Base-by-base conservation (phyloP, 1,140 invertebrate genomes). In the Halotydeus destructor region DNA sequence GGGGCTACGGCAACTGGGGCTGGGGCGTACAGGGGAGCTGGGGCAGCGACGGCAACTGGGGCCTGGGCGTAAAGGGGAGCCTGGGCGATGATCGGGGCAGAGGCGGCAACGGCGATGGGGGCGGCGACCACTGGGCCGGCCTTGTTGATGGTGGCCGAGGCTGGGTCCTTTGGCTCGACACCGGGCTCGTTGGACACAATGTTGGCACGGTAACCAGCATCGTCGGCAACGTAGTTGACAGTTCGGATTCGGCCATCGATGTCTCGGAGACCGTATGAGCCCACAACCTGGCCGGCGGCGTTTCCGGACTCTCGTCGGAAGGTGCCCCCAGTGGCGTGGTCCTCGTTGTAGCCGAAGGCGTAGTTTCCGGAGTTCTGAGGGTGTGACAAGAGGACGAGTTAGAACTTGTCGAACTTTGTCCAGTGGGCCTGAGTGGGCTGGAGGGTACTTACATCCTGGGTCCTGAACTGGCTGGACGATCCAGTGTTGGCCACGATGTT, bases 191-290 rank as follows among this genome's bases (percentile, higher is more conserved):
- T 41, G 28, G 54, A 33, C 14, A 24, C 12, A 21, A 42, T 22
- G 3, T 18, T 19, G 21, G 44, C 33, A 11, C 33, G 18, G 21
- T 44, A 28, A 18, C 54, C 56, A 16, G 40, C 49, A 27, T 44
- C 49, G 39, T 57, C 55, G 26, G 55, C 55, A 33, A 57, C 33
- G 41, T 57, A 57, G 45, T 55, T 54, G 12, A 57, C 55, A 27
- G 50, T 49, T 23, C 54, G 43, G 12, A 50, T 34, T 23, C 53
- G 41, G 3, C 54, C 54, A 43, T 55, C 54, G 38, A 50, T 46
- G 41, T 55, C 54, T 26, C 50, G 38, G 5, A 55, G 39, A 11
- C 50, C 50, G 18, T 55, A 55, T n/a, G 51, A 53, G 5, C 54
- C 54, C 18, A 50, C 38, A 11, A 50, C 44, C 18, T 53, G 50